Evolutionary conservation across 2,888 invertebrate species (phyloP), one percentile per base, ranked within the genome.

Genomic region (Aphodius sticticus): DNA sequence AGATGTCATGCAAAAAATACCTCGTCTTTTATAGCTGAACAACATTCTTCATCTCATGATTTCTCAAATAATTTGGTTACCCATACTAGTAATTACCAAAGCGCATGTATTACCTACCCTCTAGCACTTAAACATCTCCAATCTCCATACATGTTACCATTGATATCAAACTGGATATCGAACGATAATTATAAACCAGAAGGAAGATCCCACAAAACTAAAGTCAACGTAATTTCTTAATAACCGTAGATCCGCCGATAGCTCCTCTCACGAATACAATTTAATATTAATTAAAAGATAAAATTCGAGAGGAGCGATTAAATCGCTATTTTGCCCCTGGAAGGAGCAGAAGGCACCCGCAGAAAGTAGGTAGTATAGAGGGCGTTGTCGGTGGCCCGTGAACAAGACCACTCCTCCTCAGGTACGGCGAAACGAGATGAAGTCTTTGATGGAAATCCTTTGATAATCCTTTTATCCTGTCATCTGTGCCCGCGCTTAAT

Each of bases 401-500:
- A 76, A 76, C 16, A n/a, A 37, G 38, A 76, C 53, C 37, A 53
- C 37, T 15, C 14, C 53, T 6, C 16, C 16, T n/a, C n/a, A 9
- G 53, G 53, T 53, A 53, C 53, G 53, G 7, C 53, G 53, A 53
- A 53, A 53, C 53, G 53, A 53, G 16, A 35, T 78, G 78, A 53
- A 81, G 77, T 80, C 81, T 80, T 81, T 80, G 76, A 77, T 77
- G 79, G 81, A 81, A 82, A 82, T 82, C 82, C 82, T 78, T 77
- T 77, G 79, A 77, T 77, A 78, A 78, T 78, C 78, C 78, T 71
- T 78, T 78, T 69, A 78, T 69, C 78, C 78, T 53, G 69, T 77
- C 76, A 53, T 26, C 76, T 76, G 76, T 9, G 53, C 16, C 15
- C 38, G 15, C 69, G 16, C 16, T 15, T 35, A 16, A 76, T 69